Percentiles rank a stretch among this genome's conserved stretches.
Evolutionary conservation across 1,140 invertebrate species (phyloP).

Genomic region (Papilio glaucus): DNA sequence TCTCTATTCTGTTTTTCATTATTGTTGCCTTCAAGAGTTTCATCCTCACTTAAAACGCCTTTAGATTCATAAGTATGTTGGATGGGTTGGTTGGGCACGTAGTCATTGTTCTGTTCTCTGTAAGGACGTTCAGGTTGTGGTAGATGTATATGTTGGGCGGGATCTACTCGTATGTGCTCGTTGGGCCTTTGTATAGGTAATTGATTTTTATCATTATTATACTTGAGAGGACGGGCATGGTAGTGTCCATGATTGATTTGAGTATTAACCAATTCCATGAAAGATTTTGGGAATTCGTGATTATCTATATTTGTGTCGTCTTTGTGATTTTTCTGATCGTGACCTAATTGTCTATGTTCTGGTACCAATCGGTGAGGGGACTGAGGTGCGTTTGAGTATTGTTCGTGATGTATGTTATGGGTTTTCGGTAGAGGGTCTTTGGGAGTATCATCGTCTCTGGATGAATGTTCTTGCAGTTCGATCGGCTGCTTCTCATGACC

Average conservation of each 20-base stretch:
- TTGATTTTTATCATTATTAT: constrained; percentile 63
- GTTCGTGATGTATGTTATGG: constrained; percentile 25
- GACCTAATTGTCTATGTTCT: constrained; percentile 38
- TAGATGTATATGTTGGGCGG: constrained; percentile 53
- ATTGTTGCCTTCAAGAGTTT: constrained; percentile 60
- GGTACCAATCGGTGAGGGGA: constrained; percentile 31
- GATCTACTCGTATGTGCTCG: constrained; percentile 56
- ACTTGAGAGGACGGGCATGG: constrained; percentile 55
- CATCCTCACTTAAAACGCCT: constrained; percentile 64
- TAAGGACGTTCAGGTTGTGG: constrained; percentile 39
- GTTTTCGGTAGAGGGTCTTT: constrained; percentile 2
- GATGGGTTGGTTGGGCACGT: constrained; percentile 37
- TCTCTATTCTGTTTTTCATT: constrained; percentile 65
- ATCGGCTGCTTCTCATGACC: constrained; percentile 37
- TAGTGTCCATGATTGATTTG: constrained; percentile 45
- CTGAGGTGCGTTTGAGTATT: not conserved
- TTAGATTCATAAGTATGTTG: constrained; percentile 57
- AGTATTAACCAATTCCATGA: constrained; percentile 32
- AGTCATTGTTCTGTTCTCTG: constrained; percentile 39
- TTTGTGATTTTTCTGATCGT: constrained; percentile 36
- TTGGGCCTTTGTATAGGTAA: constrained; percentile 51
- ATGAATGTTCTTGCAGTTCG: constrained; percentile 38
- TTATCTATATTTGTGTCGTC: constrained; percentile 30
- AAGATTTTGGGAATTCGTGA: constrained; percentile 39
- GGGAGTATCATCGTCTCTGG: constrained; percentile 37